Base-by-base conservation (phyloP, 2,888 invertebrate species). In the Eurytoma adleriae region DNA sequence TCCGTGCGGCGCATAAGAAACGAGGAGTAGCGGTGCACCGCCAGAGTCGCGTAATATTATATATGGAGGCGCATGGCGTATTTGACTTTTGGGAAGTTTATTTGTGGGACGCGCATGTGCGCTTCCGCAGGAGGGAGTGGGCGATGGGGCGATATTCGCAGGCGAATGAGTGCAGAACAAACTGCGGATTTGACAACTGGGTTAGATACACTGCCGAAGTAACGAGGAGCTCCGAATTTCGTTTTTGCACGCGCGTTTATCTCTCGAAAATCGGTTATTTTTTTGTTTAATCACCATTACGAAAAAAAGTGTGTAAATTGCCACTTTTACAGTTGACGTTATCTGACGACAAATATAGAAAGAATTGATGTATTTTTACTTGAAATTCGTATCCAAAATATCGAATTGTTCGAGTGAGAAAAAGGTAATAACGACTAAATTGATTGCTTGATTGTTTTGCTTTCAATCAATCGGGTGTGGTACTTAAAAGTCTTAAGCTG, bases 151-250 rank as follows among this genome's bases (percentile, higher is more conserved):
- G 84, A 84, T 84, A 86, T 88, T 86, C 83, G 81, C 82, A 82
- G 83, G 71, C 83, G 86, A 87, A 87, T 84, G 86, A 89, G 86
- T 85, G 84, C 86, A 85, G 83, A 86, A 87, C 86, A 87, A 89
- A 88, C 86, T 85, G 82, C 81, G 85, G 84, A 88, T 87, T 78
- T 85, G 89, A 87, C 86, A 88, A 88, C 86, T 87, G 85, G 87
- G 88, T 88, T 88, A 87, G 86, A 84, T 86, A 89, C 84, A 88
- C 85, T 78, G 82, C 77, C 40, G 79, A 83, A 85, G 84, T 88
- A 87, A 88, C 86, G 86, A 88, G 84, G 75, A 70, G 54, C 27
- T 30, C 61, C 48, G 57, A 62, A 70, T 72, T 68, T 67, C 40
- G 67, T 27, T 61, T 72, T 68, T 72, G 59, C 61, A 66, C 61